Conservation (phyloP, 2,113 vertebrate species). For the Rhagologus leucostigma region DNA sequence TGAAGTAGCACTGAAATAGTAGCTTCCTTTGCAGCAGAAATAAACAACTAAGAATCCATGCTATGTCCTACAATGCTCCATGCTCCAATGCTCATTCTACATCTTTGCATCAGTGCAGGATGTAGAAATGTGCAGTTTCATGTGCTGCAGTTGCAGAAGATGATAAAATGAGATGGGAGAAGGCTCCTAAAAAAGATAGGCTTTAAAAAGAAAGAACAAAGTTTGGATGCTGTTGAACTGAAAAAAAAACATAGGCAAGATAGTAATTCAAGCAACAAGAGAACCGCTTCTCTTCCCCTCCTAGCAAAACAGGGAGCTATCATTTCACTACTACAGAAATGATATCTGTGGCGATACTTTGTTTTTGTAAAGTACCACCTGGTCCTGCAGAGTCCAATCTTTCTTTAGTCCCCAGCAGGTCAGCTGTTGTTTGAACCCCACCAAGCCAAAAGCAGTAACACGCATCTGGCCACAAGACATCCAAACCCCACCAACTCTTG, state of each 20-base stretch:
- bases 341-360: fast-evolving
- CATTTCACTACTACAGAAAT: neutral
- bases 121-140: neutral
- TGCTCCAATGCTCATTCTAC: neutral
- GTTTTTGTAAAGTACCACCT: neutral
- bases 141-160: neutral
- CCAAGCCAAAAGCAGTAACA: neutral
- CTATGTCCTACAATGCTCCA: neutral
- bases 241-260: neutral
- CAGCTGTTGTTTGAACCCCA: neutral
- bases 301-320: neutral
- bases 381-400: neutral
- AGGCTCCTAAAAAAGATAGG: neutral
- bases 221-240: neutral
- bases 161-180: neutral
- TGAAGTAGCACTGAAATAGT: neutral
- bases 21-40: neutral
- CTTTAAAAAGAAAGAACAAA: neutral
- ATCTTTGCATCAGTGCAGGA: neutral
- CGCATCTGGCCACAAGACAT: neutral
- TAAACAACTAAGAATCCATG: neutral
- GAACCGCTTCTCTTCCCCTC: neutral
- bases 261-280: neutral
- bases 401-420: neutral
- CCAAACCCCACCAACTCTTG: neutral